These are phyloP conservation scores for Podarcis muralis DNA, from an alignment of 2,113 vertebrate species.

Conservation along the genomic window DNA sequence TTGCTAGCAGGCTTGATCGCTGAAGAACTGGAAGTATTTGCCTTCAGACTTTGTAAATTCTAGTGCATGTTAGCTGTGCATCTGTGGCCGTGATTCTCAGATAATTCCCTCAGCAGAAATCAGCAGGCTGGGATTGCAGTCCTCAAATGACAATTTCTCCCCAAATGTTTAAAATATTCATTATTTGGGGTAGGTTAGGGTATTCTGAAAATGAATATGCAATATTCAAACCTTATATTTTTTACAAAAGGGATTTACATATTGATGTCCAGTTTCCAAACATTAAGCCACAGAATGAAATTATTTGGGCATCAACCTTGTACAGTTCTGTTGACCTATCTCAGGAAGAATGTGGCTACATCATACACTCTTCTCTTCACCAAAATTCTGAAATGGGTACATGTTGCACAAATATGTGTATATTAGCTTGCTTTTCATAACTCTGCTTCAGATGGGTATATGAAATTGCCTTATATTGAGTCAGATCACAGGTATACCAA, in stretches of 20 bases:
- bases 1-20: neutral
- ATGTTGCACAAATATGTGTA: neutral
- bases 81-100: neutral
- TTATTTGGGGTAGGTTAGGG: neutral
- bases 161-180: neutral
- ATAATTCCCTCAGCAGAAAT: neutral
- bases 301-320: neutral
- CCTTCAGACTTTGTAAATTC: neutral
- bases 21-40: neutral
- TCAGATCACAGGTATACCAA: neutral
- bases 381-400: neutral
- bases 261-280: neutral
- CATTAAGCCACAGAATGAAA: neutral
- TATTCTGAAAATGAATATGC: neutral
- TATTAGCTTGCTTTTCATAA: neutral
- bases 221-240: neutral
- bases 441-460: neutral
- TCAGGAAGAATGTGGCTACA: neutral
- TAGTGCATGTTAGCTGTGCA: neutral
- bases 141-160: neutral
- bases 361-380: too few relatives aligned
- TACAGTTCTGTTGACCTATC: neutral
- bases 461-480: neutral
- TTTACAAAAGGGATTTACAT: neutral
- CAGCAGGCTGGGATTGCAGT: neutral